phyloP scores from a whole-genome alignment of 2,113 vertebrate species.

The Microcebus jonahi region DNA sequence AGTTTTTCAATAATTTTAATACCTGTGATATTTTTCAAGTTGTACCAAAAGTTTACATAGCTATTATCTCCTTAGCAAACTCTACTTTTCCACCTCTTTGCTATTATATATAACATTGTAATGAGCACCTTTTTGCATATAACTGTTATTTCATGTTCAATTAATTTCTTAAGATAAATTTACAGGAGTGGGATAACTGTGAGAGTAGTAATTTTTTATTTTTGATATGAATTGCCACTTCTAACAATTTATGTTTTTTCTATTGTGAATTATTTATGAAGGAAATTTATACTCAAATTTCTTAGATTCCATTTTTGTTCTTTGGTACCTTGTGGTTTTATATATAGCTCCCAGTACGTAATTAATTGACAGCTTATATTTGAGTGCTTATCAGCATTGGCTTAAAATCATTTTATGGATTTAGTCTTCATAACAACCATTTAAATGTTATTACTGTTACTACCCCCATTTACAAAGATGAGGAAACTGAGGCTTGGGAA shows the following conservation, averaged over 20 bases:
- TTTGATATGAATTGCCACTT: neutral
- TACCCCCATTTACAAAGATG: neutral
- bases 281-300: neutral
- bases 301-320: neutral
- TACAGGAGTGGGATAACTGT: neutral
- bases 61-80: neutral
- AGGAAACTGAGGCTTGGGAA: neutral
- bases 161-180: slow-evolving; percentile 24
- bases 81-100: neutral
- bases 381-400: neutral
- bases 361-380: neutral
- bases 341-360: neutral
- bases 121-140: neutral
- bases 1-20: slow-evolving; percentile 26
- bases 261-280: slow-evolving; percentile 38
- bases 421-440: neutral
- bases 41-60: neutral
- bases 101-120: neutral
- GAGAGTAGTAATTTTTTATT: neutral
- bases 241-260: neutral
- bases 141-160: neutral
- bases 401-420: slow-evolving; percentile 19
- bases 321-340: neutral
- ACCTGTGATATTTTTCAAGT: neutral
- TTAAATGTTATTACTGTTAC: neutral